Evolutionary conservation across 2,888 invertebrate species (phyloP), one percentile per base, ranked within the genome.

Genomic region (Lycocerus yunnanus): DNA sequence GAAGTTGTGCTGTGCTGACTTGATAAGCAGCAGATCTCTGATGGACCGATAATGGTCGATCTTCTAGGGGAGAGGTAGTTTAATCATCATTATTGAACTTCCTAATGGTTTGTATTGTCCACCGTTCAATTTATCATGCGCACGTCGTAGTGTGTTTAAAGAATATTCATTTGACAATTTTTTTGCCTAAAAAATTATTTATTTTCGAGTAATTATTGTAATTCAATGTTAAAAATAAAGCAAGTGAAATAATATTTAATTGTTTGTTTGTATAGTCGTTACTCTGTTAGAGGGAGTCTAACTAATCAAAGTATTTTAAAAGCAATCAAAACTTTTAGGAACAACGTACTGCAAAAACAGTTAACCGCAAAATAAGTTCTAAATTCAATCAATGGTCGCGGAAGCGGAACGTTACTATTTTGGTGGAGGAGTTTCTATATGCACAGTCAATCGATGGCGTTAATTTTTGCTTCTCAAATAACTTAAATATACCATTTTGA

Each of bases 71-170:
- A 84, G 84, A 84, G 82, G 83, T 80, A 86, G 84, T 85, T 86
- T 85, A 87, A 87, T 87, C 86, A 87, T 86, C 86, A 84, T 86
- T 86, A 86, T 87, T 86, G 86, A 85, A 84, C 82, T 83, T 84
- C 85, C 84, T 86, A 86, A 86, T 86, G 86, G 86, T 85, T 83
- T 83, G 84, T 84, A 85, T 86, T 86, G 86, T 86, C 86, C 86
- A 85, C 84, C 83, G 82, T 82, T 83, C 85, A 81, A 86, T 86
- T 83, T 85, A 85, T 85, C 85, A 85, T 83, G 74, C 76, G 79
- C 76, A 82, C 80, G 80, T 80, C 80, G 81, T 85, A 85, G 85
- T 86, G 85, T 84, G 84, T 83, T 82, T 80, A 81, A 82, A 80
- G 78, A 78, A 83, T 81, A 83, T 58, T 27, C 67, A 67, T n/a